Percentiles rank a stretch among this genome's conserved stretches.
Conservation (phyloP, 2,113 vertebrate species). For the Phalacrocorax aristotelis region DNA sequence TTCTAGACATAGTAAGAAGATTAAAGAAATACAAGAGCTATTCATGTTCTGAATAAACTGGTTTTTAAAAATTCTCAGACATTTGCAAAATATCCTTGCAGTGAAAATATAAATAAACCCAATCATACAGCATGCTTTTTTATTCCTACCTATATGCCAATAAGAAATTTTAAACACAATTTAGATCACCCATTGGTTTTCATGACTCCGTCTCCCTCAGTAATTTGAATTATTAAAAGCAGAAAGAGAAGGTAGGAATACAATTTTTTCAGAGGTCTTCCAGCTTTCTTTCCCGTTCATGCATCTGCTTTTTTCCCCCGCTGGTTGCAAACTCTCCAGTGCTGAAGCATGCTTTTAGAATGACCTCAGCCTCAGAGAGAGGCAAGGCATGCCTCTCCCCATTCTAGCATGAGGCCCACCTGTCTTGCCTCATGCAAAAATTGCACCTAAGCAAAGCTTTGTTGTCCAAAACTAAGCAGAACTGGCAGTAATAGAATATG, state of each 20-base stretch:
- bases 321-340: background rate
- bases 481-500: background rate
- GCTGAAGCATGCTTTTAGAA: background rate
- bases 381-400: background rate
- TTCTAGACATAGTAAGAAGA: background rate
- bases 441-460: background rate
- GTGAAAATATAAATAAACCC: background rate
- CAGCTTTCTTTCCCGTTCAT: background rate
- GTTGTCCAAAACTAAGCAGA: background rate
- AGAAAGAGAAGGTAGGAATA: background rate
- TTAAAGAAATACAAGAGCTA: background rate
- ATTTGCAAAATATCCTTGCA: background rate
- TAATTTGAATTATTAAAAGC: background rate
- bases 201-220: background rate
- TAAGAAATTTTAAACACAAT: background rate
- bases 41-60: background rate
- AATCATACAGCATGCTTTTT: background rate
- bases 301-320: background rate
- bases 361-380: background rate
- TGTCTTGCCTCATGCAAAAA: background rate
- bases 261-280: background rate
- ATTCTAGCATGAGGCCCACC: background rate
- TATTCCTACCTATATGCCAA: background rate
- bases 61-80: background rate
- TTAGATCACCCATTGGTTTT: background rate